Evolutionary conservation across 1,140 invertebrate genomes (phyloP), one percentile per base, ranked within the genome.

Genomic region (Hesperophylax magnus): DNA sequence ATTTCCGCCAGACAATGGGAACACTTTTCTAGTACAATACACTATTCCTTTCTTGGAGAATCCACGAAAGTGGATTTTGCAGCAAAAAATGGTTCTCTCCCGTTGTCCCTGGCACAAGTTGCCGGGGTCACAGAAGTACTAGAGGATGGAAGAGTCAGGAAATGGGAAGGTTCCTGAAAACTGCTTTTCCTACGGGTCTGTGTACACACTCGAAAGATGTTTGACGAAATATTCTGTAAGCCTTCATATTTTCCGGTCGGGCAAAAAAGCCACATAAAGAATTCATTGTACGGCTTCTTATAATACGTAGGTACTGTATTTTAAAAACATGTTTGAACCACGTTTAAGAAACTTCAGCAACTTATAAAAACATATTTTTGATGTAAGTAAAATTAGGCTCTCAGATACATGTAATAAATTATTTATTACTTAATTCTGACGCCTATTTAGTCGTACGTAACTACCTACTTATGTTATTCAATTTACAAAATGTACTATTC

Each of bases 131-230:
- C 24, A 78, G 61, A 78, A 27, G 58, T 31, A 53, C 34, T 27
- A 69, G 58, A 61, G 58, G 18, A 61, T 61, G 15, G 60, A 67
- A 9, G 5, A n/a, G 27, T 77, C 18, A 24, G 34, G 60, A 52
- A 52, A 60, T n/a, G 52, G 53, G 54, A 31, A 67, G 53, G 20
- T 72, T 72, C n/a, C 18, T 20, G 56, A 22, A 83, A 81, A 80
- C 77, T 77, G 72, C 72, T 81, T 81, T 80, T 81, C 79, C 80
- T 81, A 53, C 77, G 82, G 80, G 60, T 78, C 60, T 81, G 80
- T 84, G 79, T 84, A 84, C 79, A 81, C 79, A 81, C 82, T 79
- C 78, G 65, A 84, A 81, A 80, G 83, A 84, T 84, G 83, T 84
- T 84, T 84, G 83, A 80, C 83, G 60, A 84, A 84, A 84, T 84